A percentile compares a stretch with the other conserved stretches of the same genome.
phyloP scores from a whole-genome alignment of 2,888 invertebrate genomes.

The Tetrapedia diversipes region DNA sequence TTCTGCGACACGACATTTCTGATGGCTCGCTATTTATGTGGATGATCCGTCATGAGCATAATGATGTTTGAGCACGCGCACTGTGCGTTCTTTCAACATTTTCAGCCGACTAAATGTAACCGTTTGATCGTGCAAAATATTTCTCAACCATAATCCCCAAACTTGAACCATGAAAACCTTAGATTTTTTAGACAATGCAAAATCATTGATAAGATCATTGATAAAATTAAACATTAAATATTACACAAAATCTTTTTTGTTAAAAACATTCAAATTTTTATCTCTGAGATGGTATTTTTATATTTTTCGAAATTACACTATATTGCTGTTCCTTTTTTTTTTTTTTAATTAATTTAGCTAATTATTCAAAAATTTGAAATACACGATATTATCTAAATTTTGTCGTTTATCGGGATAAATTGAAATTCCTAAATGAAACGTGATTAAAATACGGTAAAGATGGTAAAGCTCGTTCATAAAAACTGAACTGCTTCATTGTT shows the following conservation, averaged over 20 bases:
- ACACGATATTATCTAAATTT: no score
- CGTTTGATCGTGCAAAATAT: no score
- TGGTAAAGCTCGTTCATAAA: not conserved
- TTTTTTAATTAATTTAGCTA: not conserved
- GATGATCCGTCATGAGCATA: not conserved
- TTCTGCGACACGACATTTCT: constrained; percentile 1
- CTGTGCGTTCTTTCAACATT: not conserved
- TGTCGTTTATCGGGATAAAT: no score
- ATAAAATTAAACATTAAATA: no score
- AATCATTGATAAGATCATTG: not conserved
- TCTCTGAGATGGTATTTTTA: no score
- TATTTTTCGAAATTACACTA: no score
- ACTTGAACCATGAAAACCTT: no score
- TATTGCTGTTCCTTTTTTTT: no score
- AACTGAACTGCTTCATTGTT: not conserved
- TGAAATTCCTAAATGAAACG: not conserved
- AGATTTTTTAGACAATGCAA: no score
- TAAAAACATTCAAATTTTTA: no score
- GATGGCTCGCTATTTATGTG: not conserved
- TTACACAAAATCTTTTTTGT: no score
- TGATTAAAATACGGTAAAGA: not conserved
- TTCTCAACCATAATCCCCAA: no score
- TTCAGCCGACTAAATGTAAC: not conserved
- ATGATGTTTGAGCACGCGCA: not conserved
- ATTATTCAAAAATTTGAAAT: not conserved